Evolutionary conservation across 92 coral and sea anemone genomes (phyloP), one percentile per base, ranked within the genome.

Genomic region (Virgularia gustaviana): DNA sequence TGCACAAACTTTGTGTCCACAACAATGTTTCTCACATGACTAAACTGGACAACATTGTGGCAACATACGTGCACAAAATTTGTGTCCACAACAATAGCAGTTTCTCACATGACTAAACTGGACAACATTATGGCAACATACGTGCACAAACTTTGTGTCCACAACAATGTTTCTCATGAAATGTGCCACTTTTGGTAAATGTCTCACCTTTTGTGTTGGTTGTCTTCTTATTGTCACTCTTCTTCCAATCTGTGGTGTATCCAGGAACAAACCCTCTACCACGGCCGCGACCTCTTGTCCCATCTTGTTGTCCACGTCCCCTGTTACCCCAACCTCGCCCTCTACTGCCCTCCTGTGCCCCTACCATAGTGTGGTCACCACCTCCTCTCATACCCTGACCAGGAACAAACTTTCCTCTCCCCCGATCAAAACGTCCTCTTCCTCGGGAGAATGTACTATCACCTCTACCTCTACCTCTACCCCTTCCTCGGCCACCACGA

Each of bases 401-500:
- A 19, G 19, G 19, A 58, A 9, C 65, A 5, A 8, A 22, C 22
- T 52, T 29, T 43, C 72, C 31, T 43, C 72, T 42, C 27, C 41
- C 13, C 16, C 57, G 57, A 39, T 30, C 25, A 43, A 42, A 2
- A 13, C 47, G 75, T 11, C 75, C 61, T 32, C 55, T 22, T 22
- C 72, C 72, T 29, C 71, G 8, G 22, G 30, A 9, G 22, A 9
- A 15, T 12, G 58, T 15, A 22, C 58, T 55, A 12, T 49, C 59
- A 31, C 15, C 20, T 28, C 49, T 49, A 27, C 70, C 49, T 20
- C 22, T n/a, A 16, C 81, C 81, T 25, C 62, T 31, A 36, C 77
- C 77, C 35, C 20, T 47, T 47, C 58, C 58, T 12, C 58, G 5
- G 31, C 31, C 15, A 22, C 30, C 58, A 9, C 58, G 30, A 3